These are phyloP conservation scores for Hypomecis punctinalis DNA, from an alignment of 2,888 invertebrate genomes.

Conservation along the genomic window DNA sequence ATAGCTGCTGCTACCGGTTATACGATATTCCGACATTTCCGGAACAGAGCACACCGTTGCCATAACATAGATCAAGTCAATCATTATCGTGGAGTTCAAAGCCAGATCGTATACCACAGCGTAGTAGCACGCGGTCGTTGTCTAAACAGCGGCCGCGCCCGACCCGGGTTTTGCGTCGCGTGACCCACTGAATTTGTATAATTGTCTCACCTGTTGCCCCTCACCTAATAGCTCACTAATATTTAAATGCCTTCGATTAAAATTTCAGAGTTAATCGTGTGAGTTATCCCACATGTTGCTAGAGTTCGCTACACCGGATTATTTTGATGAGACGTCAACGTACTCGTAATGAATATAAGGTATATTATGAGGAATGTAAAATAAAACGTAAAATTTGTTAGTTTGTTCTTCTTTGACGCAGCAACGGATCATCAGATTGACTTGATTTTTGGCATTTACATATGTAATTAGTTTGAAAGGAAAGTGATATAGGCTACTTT, in stretches of 20 bases:
- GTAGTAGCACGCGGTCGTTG: conserved; percentile 15
- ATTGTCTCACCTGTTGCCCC: conserved; percentile 62
- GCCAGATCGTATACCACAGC: conserved; percentile 7
- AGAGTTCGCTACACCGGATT: conserved; percentile 24
- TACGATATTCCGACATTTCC: conserved; percentile 12
- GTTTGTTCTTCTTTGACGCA: too few relatives aligned
- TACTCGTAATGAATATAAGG: conserved; percentile 14
- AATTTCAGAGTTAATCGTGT: conserved; percentile 33
- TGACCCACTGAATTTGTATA: conserved; percentile 57
- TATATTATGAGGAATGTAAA: too few relatives aligned
- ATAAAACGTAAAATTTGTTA: too few relatives aligned
- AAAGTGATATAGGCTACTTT: too few relatives aligned
- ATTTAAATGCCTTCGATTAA: conserved; percentile 32
- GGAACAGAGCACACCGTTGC: conserved; percentile 10
- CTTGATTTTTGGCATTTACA: too few relatives aligned
- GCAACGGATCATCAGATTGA: too few relatives aligned
- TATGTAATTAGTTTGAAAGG: too few relatives aligned
- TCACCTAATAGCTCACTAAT: conserved; percentile 46
- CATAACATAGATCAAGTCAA: conserved; percentile 21
- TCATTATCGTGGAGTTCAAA: conserved; percentile 23
- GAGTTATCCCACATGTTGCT: conserved; percentile 31
- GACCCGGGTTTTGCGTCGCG: conserved; percentile 49
- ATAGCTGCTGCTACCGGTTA: conserved; percentile 2
- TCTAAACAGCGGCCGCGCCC: conserved; percentile 36
- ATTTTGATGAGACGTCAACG: conserved; percentile 32